Evolutionary conservation across 2,113 vertebrate species (phyloP), one percentile per base, ranked within the genome.

Genomic region (Vireo altiloquus): DNA sequence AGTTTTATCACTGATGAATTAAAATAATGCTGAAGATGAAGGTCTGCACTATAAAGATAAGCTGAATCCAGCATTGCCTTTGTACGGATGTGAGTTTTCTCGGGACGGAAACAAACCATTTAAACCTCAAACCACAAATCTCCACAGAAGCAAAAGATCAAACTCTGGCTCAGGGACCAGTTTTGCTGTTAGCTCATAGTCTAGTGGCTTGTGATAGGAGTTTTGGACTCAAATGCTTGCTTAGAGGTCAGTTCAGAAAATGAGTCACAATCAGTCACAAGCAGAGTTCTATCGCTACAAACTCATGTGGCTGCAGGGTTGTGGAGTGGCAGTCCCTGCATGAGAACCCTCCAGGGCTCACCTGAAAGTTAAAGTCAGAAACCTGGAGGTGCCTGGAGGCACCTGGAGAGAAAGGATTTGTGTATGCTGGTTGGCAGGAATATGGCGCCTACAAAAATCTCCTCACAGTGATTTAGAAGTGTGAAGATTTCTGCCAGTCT

Each of bases 221-320:
- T 50, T 89, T 35, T 54, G 49, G 14, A 16, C 24, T 89, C 25
- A 68, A 68, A 66, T 59, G 59, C 53, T 76, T 76, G 20, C 28
- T 68, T 1, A 4, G 40, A 75, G 7, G 40, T 40, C 13, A 53
- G 11, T 68, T 66, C 52, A 86, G 76, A 86, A 69, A 80, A 54
- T 52, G 4, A 64, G 16, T 30, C 2, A 6, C 15, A 18, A n/a
- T 35, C n/a, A 52, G 9, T 53, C 64, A 90, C 24, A 8, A 1
- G 14, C 16, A 57, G 56, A 74, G 8, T 35, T 92, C 37, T 37
- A 9, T 40, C 61, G 57, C 15, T 2, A 2, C 49, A 39, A 65
- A 82, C 3, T 77, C 54, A 39, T 0, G 0, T 28, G n/a, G 19
- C 28, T 68, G 25, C 39, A 84, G 11, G 5, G 59, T 8, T 56